Base-by-base conservation (phyloP, 2,797 vertebrate species). In the Poeciliopsis turneri region DNA sequence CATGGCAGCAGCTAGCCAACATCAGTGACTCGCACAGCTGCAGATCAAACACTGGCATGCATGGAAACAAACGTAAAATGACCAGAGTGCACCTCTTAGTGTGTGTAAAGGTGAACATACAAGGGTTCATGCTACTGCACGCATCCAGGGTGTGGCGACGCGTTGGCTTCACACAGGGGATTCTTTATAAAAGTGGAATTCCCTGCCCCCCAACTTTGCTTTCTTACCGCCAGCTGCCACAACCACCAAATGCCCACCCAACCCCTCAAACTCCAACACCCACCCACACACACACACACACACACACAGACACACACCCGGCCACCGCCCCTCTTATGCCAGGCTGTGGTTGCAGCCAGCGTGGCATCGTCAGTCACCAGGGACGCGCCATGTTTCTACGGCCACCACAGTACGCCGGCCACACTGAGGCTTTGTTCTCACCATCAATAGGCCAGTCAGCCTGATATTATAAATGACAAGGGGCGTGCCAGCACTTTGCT, bases 351-450 rank as follows among this genome's bases (percentile, higher is more conserved):
- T 89, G 91, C 90, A 90, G 91, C 89, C 91, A 91, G 92, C 78
- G 78, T 93, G 92, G 92, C 94, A 93, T 89, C 83, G 82, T 88
- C 87, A 83, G 89, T 92, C 88, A 91, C 92, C 88, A 75, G 89
- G 92, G 92, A 89, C 89, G 90, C 87, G 89, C 93, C 89, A 78
- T 88, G 89, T 89, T 91, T 91, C 89, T 86, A 84, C 86, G 76
- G 86, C 88, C 86, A 77, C 88, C 84, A 89, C 91, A 92, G 90
- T 87, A 90, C 88, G 87, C 88, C 84, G 46, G 79, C 88, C 82
- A 94, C 92, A 94, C 92, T 93, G 91, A 73, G 89, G 88, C 93
- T 94, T 94, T 94, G 93, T 94, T 90, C 85, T 77, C 8, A 3
- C 78, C 87, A 82, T 93, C 91, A 93, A 94, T 92, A 86, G 91